Evolutionary conservation across 1,140 invertebrate genomes (phyloP), one percentile per base, ranked within the genome.

Genomic region (Nixonia krombeini): DNA sequence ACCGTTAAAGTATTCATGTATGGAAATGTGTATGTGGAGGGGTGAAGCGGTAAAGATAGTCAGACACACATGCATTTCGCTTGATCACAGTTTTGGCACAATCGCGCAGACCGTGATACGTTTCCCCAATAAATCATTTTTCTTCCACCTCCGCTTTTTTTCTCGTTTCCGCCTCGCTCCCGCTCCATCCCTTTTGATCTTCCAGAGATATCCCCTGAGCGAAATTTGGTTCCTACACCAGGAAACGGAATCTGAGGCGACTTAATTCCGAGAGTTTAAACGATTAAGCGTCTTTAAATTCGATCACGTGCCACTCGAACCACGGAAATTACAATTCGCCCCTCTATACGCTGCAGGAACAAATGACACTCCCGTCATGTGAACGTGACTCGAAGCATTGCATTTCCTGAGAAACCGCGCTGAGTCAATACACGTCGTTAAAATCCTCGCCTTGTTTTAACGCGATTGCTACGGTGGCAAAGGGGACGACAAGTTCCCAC

Each of bases 251-350:
- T 16, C 4, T 40, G 26, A 47, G 55, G 46, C 23, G 31, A 42
- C 28, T 49, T 38, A 23, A 29, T 49, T 56, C 26, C 21, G 25
- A 9, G 18, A 42, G 37, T 41, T 58, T 65, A 65, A 58, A 35
- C 18, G 42, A 41, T 16, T 42, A 58, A 65, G 56, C 44, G 35
- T 58, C 28, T 28, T 40, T 18, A 15, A 17, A 59, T 66, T 66
- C 38, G 63, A 66, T 66, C 51, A 53, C 55, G 53, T 23, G 47
- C 28, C 49, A 51, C 46, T 31, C 28, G 44, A 58, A 44, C 42
- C 37, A 31, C 63, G 63, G 63, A 66, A 66, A 66, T 66, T 66
- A 66, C 53, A 55, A 59, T 66, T 49, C 53, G 23, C 28, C 31
- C 46, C 47, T 23, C 47, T 25, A 23, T 4, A 25, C 18, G 45